Percentiles rank a stretch among this genome's conserved stretches.
Conservation (phyloP, 1,140 invertebrate genomes). For the Danaus melanippus region DNA sequence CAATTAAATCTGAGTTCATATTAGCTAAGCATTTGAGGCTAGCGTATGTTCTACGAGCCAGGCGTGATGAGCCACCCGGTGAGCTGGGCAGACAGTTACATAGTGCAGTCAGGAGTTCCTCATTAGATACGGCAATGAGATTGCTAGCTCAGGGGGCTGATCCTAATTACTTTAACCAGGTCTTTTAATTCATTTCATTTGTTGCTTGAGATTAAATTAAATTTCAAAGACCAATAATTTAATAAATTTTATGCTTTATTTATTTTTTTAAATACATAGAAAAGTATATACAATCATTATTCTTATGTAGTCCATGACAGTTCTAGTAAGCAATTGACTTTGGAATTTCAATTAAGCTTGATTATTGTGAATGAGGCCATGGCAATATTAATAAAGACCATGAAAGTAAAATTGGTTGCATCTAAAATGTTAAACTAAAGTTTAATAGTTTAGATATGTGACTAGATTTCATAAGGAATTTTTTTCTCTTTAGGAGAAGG, state of each 20-base stretch:
- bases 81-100: slow-evolving; percentile 93
- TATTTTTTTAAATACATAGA: no score
- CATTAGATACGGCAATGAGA: slow-evolving; percentile 93
- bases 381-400: no score
- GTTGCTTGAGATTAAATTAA: slow-evolving; percentile 6
- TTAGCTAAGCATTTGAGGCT: slow-evolving; percentile 93
- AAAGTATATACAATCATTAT: no score
- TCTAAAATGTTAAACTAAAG: no score
- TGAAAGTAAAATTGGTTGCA: no score
- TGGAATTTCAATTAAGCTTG: no score
- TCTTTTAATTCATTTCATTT: slow-evolving; percentile 44
- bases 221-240: no score
- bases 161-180: slow-evolving; percentile 96
- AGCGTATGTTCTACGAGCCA: slow-evolving; percentile 86
- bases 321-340: no score
- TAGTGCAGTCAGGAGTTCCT: slow-evolving; percentile 93
- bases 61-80: slow-evolving; percentile 78
- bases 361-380: no score
- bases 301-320: no score
- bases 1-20: slow-evolving; percentile 95
- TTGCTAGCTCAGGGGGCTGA: slow-evolving; percentile 95
- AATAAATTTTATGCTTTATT: background rate
- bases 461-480: no score
- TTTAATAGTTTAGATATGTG: no score
- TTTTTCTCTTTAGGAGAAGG: slow-evolving; percentile 82